phyloP scores from a whole-genome alignment of 2,113 vertebrate genomes.

The Colinus virginianus region DNA sequence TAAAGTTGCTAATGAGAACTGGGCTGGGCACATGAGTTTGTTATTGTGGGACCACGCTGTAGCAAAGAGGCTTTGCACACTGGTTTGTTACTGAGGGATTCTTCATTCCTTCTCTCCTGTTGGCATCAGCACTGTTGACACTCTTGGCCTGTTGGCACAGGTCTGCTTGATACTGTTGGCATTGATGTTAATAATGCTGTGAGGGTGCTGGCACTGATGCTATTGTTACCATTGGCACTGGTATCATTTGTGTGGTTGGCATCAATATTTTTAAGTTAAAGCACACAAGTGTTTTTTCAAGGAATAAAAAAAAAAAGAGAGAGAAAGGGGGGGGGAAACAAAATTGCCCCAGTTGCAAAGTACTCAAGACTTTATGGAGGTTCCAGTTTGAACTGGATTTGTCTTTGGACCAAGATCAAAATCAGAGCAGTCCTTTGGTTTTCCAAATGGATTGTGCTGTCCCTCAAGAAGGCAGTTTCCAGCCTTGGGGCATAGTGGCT shows the following conservation, averaged over 20 bases:
- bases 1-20: not conserved
- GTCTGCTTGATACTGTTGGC: not conserved
- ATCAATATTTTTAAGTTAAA: not conserved
- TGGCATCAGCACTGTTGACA: not conserved
- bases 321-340: not conserved
- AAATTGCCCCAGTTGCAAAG: not conserved
- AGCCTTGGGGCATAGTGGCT: not conserved
- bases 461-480: not conserved
- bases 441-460: rapidly evolving
- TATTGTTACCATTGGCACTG: not conserved
- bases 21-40: not conserved
- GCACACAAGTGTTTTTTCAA: not conserved
- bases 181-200: not conserved
- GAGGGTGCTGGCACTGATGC: slow-evolving; percentile 6
- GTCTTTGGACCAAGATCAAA: not conserved
- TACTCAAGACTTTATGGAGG: not conserved
- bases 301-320: not conserved
- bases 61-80: not conserved
- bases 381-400: not conserved
- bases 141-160: not conserved
- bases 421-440: not conserved
- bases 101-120: not conserved
- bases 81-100: not conserved
- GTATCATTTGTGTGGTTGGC: not conserved
- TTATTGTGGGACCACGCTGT: not conserved